A percentile compares a stretch with the other conserved stretches of the same genome.
Evolutionary conservation across 2,113 vertebrate genomes (phyloP).

Genomic region (Bufo bufo): DNA sequence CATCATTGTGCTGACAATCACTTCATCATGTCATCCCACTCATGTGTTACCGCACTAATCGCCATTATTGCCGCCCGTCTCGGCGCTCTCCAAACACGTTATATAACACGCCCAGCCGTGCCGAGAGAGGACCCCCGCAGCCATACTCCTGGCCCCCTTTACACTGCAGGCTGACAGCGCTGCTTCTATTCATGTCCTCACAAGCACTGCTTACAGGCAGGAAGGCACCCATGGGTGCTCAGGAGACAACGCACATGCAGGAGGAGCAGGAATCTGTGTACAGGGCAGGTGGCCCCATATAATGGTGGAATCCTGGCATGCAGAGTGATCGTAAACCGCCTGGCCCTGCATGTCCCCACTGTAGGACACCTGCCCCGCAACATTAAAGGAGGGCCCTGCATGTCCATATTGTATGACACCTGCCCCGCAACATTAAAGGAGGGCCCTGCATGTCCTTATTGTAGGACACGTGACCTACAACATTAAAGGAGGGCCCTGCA

Average conservation of each 20-base stretch:
- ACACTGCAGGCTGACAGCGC: not conserved
- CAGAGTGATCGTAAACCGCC: no score
- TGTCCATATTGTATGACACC: no score
- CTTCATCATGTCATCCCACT: not conserved
- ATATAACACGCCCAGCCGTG: not conserved
- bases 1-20: not conserved
- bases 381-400: no score
- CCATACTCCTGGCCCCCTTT: not conserved
- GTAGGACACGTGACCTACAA: no score
- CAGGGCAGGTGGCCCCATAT: not conserved
- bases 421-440: no score
- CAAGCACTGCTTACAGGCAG: slow-evolving; percentile 30
- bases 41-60: not conserved
- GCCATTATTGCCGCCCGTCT: not conserved
- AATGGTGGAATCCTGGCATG: slow-evolving; percentile 4
- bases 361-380: no score
- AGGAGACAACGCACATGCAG: not conserved
- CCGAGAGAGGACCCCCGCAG: not conserved
- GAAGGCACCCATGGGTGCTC: slow-evolving; percentile 20
- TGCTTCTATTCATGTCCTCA: slow-evolving; percentile 23
- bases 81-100: not conserved
- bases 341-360: no score
- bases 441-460: no score
- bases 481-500: no score
- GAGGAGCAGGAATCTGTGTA: not conserved